A percentile compares a stretch with the other conserved stretches of the same genome.
Evolutionary conservation across 2,113 vertebrate genomes (phyloP).

Genomic region (Oenanthe oenanthe): DNA sequence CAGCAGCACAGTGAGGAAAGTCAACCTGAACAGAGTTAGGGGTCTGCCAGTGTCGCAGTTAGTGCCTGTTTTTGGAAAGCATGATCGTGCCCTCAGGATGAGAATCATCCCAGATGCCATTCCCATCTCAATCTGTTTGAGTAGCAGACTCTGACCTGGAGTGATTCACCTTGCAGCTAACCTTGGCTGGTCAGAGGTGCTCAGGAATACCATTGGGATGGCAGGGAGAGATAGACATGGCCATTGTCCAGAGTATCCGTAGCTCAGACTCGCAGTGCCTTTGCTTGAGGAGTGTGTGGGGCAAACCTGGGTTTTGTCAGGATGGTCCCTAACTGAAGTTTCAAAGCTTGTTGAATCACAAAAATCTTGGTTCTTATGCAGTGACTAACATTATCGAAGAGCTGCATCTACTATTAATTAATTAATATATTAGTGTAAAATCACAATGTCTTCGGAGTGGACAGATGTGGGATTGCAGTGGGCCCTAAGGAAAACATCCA

Average conservation of each 20-base stretch:
- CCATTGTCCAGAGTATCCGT: accelerated
- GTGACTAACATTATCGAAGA: not conserved
- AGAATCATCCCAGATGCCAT: accelerated
- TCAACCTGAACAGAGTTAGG: not conserved
- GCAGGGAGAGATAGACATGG: not conserved
- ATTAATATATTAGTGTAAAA: not conserved
- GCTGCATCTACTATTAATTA: not conserved
- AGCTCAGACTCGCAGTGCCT: not conserved
- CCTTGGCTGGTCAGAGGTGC: not conserved
- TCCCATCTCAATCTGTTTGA: not conserved
- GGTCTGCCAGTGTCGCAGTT: not conserved
- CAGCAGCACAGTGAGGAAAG: not conserved
- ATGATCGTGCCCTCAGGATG: accelerated
- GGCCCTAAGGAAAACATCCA: not conserved
- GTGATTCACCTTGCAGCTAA: not conserved
- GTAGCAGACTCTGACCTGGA: not conserved
- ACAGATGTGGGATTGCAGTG: not conserved
- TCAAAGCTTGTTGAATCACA: not conserved
- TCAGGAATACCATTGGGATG: not conserved
- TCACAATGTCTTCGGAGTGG: not conserved
- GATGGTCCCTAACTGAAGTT: not conserved
- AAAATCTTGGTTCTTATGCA: not conserved
- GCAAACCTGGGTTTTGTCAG: not conserved
- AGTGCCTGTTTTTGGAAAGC: not conserved
- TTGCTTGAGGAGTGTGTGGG: not conserved